These are phyloP conservation scores for Papilio gigon DNA, from an alignment of 2,888 invertebrate species.

Conservation along the genomic window DNA sequence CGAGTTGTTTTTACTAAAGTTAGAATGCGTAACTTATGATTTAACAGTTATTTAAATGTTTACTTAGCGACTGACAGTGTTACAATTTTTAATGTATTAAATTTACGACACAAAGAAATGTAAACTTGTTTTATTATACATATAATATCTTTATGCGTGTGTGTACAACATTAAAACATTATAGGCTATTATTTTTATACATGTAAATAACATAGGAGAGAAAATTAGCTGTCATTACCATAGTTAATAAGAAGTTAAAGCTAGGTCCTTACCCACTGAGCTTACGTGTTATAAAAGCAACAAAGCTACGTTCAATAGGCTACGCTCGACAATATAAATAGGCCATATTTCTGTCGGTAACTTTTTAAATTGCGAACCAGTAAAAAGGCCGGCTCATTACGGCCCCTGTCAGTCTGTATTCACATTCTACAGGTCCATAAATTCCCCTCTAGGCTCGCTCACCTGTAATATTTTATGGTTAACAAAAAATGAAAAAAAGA, in stretches of 20 bases:
- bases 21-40: conserved; percentile 32
- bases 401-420: conserved; percentile 37
- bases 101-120: not conserved
- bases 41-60: conserved; percentile 36
- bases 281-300: conserved; percentile 10
- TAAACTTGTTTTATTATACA: no score
- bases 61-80: conserved; percentile 16
- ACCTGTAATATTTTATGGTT: conserved; percentile 26
- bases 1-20: conserved; percentile 38
- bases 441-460: conserved; percentile 36
- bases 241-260: not conserved
- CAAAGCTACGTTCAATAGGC: conserved; percentile 12
- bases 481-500: conserved; percentile 11
- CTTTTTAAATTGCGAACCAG: conserved; percentile 33
- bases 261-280: not conserved
- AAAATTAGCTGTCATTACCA: not conserved
- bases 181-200: not conserved
- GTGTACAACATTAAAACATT: not conserved
- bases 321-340: conserved; percentile 27
- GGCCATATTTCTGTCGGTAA: conserved; percentile 44
- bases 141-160: not conserved
- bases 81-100: conserved; percentile 3
- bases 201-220: not conserved
- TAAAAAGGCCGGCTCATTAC: conserved; percentile 37
- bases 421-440: conserved; percentile 39